Conservation (phyloP, 2,888 invertebrate species). For the Serripes groenlandicus region DNA sequence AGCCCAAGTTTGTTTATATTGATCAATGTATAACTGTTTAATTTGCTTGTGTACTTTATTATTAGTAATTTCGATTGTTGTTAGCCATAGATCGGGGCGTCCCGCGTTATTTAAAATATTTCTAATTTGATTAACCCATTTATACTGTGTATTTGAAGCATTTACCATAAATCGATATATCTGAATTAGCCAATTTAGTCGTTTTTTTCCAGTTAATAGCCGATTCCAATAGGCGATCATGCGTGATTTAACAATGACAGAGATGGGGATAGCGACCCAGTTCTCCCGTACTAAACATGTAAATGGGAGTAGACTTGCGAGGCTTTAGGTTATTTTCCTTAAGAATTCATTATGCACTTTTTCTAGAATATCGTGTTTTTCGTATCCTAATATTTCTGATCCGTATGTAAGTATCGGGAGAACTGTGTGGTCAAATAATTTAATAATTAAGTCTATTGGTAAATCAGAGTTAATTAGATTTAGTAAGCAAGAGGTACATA, state of each 20-base stretch:
- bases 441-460: neutral
- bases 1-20: neutral
- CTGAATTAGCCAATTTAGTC: neutral
- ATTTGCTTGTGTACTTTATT: neutral
- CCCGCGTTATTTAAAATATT: neutral
- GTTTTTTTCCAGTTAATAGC: neutral
- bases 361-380: neutral
- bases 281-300: neutral
- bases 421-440: conserved; percentile 19
- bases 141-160: neutral
- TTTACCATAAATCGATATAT: neutral
- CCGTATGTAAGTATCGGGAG: neutral
- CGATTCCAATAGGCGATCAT: neutral
- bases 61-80: too few species aligned
- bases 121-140: neutral
- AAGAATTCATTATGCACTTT: neutral
- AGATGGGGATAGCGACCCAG: neutral
- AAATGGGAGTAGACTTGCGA: neutral
- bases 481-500: neutral
- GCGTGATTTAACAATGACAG: neutral
- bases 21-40: neutral
- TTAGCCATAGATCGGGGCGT: neutral
- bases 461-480: neutral
- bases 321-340: neutral
- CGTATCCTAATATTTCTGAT: neutral